Base-by-base conservation (phyloP, 2,888 invertebrate species). In the Arrhopalites spinosus region DNA sequence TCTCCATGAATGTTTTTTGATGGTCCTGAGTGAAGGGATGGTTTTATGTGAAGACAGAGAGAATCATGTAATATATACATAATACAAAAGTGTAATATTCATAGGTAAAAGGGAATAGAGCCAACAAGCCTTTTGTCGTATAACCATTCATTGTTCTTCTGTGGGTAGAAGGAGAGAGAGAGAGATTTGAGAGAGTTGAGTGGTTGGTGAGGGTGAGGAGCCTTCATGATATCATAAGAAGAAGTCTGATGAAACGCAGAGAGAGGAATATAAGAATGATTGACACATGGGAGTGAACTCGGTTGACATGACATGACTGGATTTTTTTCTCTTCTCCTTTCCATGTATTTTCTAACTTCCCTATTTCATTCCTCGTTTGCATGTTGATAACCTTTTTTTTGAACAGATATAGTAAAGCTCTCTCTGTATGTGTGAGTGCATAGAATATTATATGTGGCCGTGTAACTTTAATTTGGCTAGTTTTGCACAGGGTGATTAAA, bases 251-350 rank as follows among this genome's bases (percentile, higher is more conserved):
- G 77, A 78, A 78, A 77, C 63, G 59, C 56, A 75, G 76, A 76
- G 78, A 78, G 78, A 78, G 80, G 11, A 36, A 36, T 36, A 79
- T 78, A 75, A 76, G 72, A 76, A 79, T 82, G 82, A 82, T 82
- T 82, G 82, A 81, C 82, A 82, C 77, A 77, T 81, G 82, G 82
- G 82, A 81, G 82, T 82, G 79, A 82, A 82, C 81, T 80, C 77
- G 77, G 81, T 81, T 82, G 81, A 81, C 81, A 81, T 82, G 82
- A 82, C 82, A 81, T 81, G 82, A 81, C 80, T 80, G 79, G 77
- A 74, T 79, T 78, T 78, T 76, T 80, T 79, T 36, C 47, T 50
- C 43, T 29, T 56, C 68, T 66, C 68, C 23, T 69, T 56, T 69
- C 69, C 29, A 50, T 69, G 53, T 69, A 53, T 69, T 50, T n/a